Percentiles rank a stretch among this genome's conserved stretches.
Evolutionary conservation across 2,888 invertebrate genomes (phyloP).

Genomic region (Lycia hirtaria): DNA sequence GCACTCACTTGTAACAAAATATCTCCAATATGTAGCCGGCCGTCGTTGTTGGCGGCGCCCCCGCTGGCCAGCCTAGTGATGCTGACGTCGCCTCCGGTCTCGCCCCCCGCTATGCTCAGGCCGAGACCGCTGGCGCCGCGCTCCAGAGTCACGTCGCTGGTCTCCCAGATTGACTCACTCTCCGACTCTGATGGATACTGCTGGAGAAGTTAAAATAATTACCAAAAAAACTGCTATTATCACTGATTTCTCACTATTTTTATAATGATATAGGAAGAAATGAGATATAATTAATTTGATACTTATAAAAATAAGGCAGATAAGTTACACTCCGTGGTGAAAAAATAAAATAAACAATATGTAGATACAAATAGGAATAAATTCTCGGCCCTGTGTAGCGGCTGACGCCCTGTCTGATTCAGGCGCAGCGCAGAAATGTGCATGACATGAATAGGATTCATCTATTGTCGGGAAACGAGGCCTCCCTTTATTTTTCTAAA

Average conservation of each 20-base stretch:
- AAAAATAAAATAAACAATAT: too few species aligned
- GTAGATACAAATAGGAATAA: too few species aligned
- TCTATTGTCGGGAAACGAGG: slow-evolving; percentile 25
- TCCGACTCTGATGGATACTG: slow-evolving; percentile 73
- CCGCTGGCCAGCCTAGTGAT: slow-evolving; percentile 98
- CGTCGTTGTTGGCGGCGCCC: slow-evolving; percentile 95
- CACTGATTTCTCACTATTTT: too few species aligned
- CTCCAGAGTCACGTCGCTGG: slow-evolving; percentile 96
- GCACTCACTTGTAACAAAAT: slow-evolving; percentile 90
- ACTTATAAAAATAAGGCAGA: too few species aligned
- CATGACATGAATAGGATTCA: slow-evolving; percentile 29
- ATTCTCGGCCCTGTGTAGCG: too few species aligned
- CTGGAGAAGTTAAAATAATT: slow-evolving; percentile 18
- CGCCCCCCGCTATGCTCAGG: slow-evolving; percentile 99
- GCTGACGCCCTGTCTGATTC: slow-evolving; percentile 17
- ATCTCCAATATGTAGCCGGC: slow-evolving; percentile 96
- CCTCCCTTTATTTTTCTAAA: slow-evolving; percentile 10
- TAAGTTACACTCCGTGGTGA: too few species aligned
- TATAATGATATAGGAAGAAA: too few species aligned
- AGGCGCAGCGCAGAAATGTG: slow-evolving; percentile 21
- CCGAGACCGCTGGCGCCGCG: slow-evolving; percentile 95
- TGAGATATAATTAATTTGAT: too few species aligned
- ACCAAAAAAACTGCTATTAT: too few species aligned
- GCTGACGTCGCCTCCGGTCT: slow-evolving; percentile 97
- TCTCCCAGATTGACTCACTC: slow-evolving; percentile 94